Percentiles rank a stretch among this genome's conserved stretches.
phyloP scores from a whole-genome alignment of 1,140 invertebrate genomes.

The Megathymus violae region DNA sequence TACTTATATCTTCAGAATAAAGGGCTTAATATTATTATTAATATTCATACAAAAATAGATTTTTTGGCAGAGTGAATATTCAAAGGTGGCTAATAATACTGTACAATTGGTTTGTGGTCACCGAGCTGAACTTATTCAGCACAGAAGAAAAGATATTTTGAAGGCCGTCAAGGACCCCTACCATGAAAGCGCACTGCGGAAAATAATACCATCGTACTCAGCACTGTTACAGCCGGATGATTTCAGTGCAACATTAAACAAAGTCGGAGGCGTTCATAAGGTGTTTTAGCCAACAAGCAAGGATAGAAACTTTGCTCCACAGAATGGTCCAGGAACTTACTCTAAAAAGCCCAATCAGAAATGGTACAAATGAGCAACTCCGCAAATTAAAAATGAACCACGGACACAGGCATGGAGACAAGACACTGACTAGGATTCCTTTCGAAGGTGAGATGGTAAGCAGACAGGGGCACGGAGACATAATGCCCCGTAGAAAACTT shows the following conservation, averaged over 20 bases:
- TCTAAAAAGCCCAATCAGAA: conserved; percentile 10
- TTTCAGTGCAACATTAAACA: conserved; percentile 14
- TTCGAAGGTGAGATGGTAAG: conserved; percentile 1
- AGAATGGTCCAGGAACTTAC: conserved; percentile 12
- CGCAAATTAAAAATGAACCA: conserved; percentile 2
- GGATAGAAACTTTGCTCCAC: conserved; percentile 15
- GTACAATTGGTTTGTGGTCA: conserved; percentile 25
- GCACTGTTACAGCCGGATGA: conserved; percentile 14
- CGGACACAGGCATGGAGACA: conserved; percentile 1
- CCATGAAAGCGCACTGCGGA: conserved; percentile 11
- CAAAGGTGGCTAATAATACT: conserved; percentile 15
- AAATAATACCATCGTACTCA: conserved; percentile 5
- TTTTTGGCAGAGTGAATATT: conserved; percentile 15
- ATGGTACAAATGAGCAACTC: conserved; percentile 1
- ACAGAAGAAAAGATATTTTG: conserved; percentile 14
- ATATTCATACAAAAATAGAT: conserved; percentile 21
- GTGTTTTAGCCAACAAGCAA: conserved; percentile 11
- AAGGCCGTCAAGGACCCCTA: conserved; percentile 4
- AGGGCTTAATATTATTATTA: no score
- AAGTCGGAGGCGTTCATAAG: conserved; percentile 28
- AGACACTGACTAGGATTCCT: conserved; percentile 2
- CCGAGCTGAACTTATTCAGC: conserved; percentile 27
- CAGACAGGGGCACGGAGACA: conserved; percentile 1
- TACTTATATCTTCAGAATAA: no score
- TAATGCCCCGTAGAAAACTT: neutral